Conservation (phyloP, 2,113 vertebrate genomes). For the Ctenodactylus gundi region DNA sequence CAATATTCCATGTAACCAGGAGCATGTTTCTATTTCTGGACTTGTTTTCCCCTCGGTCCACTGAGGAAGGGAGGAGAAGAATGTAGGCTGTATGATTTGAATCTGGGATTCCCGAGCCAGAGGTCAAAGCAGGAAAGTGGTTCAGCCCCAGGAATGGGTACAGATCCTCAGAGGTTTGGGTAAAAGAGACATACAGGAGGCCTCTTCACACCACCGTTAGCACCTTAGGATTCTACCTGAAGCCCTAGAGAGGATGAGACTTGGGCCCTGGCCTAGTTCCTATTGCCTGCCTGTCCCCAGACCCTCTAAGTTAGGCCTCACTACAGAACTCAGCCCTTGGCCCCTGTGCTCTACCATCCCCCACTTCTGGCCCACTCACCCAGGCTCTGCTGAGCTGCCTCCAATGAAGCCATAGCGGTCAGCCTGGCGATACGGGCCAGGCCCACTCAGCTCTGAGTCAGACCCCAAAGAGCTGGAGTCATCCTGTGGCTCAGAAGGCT, state of each 20-base stretch:
- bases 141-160: background rate
- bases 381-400: slow-evolving; percentile 61
- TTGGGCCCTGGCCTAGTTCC: background rate
- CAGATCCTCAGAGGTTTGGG: background rate
- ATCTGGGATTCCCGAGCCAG: background rate
- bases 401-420: slow-evolving; percentile 82
- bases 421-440: slow-evolving; percentile 71
- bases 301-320: background rate
- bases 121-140: background rate
- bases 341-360: background rate
- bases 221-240: background rate
- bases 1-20: background rate
- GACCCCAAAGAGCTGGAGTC: slow-evolving; percentile 81
- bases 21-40: background rate
- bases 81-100: background rate
- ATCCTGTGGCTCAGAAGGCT: slow-evolving; percentile 64
- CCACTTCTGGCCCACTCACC: slow-evolving; percentile 65
- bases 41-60: background rate
- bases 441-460: slow-evolving; percentile 78
- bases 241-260: background rate
- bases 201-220: background rate
- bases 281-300: background rate
- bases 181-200: background rate
- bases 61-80: background rate
- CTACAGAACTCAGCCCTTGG: background rate